phyloP scores from a whole-genome alignment of 2,888 invertebrate genomes.

The Ophion ventricosus region DNA sequence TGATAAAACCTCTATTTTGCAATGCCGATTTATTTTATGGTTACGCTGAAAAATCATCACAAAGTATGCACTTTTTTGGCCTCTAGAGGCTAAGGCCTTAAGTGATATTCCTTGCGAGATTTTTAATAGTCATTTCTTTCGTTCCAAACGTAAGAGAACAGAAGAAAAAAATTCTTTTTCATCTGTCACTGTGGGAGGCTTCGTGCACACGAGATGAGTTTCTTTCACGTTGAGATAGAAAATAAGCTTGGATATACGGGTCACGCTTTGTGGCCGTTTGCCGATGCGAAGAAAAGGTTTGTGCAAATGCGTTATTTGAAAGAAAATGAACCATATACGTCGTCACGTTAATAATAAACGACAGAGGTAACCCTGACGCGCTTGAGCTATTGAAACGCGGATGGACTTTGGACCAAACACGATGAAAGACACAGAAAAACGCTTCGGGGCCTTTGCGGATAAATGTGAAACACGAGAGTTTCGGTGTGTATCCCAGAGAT shows the following conservation, averaged over 20 bases:
- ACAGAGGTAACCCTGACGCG: conserved; percentile 15
- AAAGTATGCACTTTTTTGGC: no score
- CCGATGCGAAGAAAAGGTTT: background rate
- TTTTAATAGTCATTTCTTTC: no score
- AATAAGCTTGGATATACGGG: background rate
- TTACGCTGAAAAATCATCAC: no score
- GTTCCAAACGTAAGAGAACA: background rate
- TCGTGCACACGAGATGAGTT: no score
- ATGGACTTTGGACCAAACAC: conserved; percentile 25
- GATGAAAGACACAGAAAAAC: conserved; percentile 14
- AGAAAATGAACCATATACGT: conserved; percentile 3
- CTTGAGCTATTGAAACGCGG: background rate
- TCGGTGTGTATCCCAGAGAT: conserved; percentile 14
- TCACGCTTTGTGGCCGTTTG: background rate
- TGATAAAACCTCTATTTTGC: no score
- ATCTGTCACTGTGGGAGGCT: background rate
- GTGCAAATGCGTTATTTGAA: conserved; percentile 1
- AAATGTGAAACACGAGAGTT: conserved; percentile 53
- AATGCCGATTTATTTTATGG: no score
- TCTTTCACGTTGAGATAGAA: background rate
- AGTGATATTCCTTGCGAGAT: no score
- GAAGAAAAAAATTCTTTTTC: background rate
- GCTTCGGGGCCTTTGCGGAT: conserved; percentile 23
- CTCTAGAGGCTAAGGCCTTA: no score
- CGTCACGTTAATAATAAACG: conserved; percentile 1